Conservation (phyloP, 2,888 invertebrate genomes). For the Zhengitettix transpicula region DNA sequence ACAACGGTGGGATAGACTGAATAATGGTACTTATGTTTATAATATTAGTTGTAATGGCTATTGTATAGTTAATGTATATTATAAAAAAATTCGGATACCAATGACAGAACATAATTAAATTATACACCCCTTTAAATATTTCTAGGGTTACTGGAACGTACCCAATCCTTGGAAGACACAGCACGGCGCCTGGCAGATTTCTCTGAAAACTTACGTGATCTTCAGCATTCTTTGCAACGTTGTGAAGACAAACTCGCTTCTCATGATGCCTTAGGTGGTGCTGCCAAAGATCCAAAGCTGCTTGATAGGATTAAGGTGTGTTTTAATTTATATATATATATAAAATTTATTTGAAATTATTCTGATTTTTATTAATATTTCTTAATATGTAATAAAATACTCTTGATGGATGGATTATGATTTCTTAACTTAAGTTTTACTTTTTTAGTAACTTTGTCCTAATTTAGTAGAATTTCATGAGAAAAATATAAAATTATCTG, state of each 20-base stretch:
- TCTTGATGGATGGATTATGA: too few relatives aligned
- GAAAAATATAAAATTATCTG: too few relatives aligned
- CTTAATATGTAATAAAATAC: too few relatives aligned
- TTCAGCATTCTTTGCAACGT: conserved; percentile 70
- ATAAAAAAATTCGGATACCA: not conserved
- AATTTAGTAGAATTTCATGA: too few relatives aligned
- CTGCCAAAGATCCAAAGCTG: conserved; percentile 67
- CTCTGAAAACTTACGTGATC: conserved; percentile 64
- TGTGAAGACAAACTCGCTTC: conserved; percentile 73
- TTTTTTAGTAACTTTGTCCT: too few relatives aligned
- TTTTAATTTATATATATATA: not conserved
- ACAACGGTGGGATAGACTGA: conserved; percentile 79
- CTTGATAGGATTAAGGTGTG: conserved; percentile 62
- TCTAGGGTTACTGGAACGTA: conserved; percentile 50
- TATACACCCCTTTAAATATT: not conserved
- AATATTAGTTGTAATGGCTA: not conserved
- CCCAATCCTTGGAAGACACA: conserved; percentile 69
- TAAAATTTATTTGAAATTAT: too few relatives aligned
- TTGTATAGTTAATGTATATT: not conserved
- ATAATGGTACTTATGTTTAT: conserved; percentile 40
- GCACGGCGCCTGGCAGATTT: conserved; percentile 69
- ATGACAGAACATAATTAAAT: not conserved
- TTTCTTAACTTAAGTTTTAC: too few relatives aligned
- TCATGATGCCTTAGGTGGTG: conserved; percentile 53
- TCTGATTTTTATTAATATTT: too few relatives aligned